Base-by-base conservation (phyloP, 2,797 vertebrate genomes). In the Sciurus carolinensis region DNA sequence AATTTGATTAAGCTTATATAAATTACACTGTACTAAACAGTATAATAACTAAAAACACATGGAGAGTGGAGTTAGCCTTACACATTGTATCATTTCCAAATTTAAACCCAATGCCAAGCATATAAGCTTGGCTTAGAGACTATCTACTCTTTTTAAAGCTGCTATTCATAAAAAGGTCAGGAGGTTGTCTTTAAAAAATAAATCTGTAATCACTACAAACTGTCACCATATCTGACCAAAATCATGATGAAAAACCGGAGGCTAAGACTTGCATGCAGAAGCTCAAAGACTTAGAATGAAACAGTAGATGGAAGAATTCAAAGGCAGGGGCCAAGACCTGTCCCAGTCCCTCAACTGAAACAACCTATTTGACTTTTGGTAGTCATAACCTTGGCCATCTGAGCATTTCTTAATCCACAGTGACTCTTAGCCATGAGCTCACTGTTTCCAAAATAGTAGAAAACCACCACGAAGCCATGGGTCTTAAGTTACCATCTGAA, bases 1-100 rank as follows among this genome's bases (percentile, higher is more conserved):
- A 98, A 98, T 98, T 98, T 98, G 96, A 98, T 98, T 98, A 98
- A 98, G 95, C 94, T 96, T 98, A 97, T 97, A 98, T 98, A 98
- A 98, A 98, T 98, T 98, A 97, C 94, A 97, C 92, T 98, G 83
- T 96, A 98, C 98, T 98, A 98, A 98, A 97, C 94, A 98, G 91
- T 92, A 97, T 84, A 98, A 97, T 98, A 98, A 98, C 96, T 97
- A 94, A 98, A 97, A 98, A 98, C 95, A 97, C 96, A 91, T 97
- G 96, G 95, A 98, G 94, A 97, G 96, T 96, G 85, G 92, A 97
- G 87, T 59, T 96, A 95, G 96, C 87, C 54, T 57, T 95, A 42
- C 50, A 97, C 81, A 39, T 90, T 97, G 88, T 80, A 96, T 97
- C 75, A 91, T 44, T 97, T 97, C 88, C 96, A 93, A 96, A 97